Conservation (phyloP, 2,797 vertebrate species). For the Ataeniobius toweri region DNA sequence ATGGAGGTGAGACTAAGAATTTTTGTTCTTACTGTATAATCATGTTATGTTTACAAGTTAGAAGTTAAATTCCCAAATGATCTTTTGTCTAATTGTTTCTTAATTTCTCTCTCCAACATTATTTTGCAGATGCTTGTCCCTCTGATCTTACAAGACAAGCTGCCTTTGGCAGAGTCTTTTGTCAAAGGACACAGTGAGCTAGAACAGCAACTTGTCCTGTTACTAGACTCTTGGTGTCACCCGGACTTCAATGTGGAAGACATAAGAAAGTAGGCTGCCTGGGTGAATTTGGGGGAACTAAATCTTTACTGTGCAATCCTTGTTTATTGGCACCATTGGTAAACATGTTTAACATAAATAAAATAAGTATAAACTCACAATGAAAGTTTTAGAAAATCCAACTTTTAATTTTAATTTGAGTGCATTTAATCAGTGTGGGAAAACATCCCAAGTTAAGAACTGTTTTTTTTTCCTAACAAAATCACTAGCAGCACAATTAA, state of each 20-base stretch:
- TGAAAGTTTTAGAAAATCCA: not conserved
- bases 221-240: constrained; percentile 82
- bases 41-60: not conserved
- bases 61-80: not conserved
- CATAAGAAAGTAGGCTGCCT: constrained; percentile 47
- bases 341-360: not conserved
- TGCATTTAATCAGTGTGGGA: not conserved
- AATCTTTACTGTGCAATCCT: not conserved
- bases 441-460: not conserved
- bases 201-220: constrained; percentile 67
- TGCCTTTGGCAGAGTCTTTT: constrained; percentile 72
- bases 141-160: constrained; percentile 78
- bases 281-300: not conserved
- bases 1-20: constrained; percentile 73
- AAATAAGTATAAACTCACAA: not conserved
- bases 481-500: not conserved
- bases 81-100: not conserved
- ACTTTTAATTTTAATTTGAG: not conserved
- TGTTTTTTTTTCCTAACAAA: not conserved
- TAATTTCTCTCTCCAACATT: not conserved
- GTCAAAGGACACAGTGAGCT: constrained; percentile 70
- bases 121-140: constrained; percentile 77
- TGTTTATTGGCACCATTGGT: not conserved
- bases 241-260: constrained; percentile 61
- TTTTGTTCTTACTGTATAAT: not conserved